These are phyloP conservation scores for Venturia canescens DNA, from an alignment of 1,140 invertebrate species.

Conservation along the genomic window DNA sequence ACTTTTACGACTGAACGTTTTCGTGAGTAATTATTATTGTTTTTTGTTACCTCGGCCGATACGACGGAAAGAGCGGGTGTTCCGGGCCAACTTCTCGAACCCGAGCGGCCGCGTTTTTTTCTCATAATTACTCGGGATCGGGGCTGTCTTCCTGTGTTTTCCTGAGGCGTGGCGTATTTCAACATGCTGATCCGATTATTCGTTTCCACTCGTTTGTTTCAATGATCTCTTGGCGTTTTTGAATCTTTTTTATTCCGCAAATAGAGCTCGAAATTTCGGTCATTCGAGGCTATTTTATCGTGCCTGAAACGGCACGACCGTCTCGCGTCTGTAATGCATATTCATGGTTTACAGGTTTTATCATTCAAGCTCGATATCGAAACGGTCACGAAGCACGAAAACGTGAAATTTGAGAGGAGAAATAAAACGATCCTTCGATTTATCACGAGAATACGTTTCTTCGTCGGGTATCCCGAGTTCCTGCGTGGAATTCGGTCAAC, in stretches of 20 bases:
- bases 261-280: not conserved
- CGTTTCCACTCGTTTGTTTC: not conserved
- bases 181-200: constrained; percentile 62
- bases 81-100: constrained; percentile 73
- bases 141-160: constrained; percentile 43
- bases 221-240: no score
- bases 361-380: not conserved
- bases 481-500: constrained; percentile 34
- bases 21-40: not conserved
- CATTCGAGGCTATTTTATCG: not conserved
- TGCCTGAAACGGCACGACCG: not conserved
- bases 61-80: constrained; percentile 71
- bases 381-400: not conserved
- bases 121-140: constrained; percentile 63
- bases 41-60: constrained; percentile 69
- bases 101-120: constrained; percentile 68
- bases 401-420: not conserved
- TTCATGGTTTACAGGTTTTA: not conserved
- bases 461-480: not conserved
- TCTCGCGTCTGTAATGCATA: not conserved
- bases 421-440: not conserved
- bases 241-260: not conserved
- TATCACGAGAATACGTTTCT: constrained; percentile 4
- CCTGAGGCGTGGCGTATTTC: constrained; percentile 61
- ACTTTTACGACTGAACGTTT: no score